These are phyloP conservation scores for Molorchus minor DNA, from an alignment of 2,888 invertebrate species.

Conservation along the genomic window DNA sequence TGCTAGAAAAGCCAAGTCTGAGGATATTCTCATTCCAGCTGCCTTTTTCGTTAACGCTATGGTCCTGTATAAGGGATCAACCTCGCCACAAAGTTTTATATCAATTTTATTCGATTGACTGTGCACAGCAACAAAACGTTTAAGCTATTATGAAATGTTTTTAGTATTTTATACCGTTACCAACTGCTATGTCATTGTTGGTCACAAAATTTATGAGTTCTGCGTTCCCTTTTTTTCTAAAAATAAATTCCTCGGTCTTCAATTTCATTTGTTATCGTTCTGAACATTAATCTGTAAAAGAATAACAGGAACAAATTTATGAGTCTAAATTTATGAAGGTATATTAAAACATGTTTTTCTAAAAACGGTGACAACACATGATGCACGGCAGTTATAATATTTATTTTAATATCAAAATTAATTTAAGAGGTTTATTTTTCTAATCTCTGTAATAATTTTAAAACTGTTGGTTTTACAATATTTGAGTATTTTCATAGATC, in stretches of 20 bases:
- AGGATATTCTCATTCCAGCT: too few species aligned
- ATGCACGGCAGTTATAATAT: slow-evolving; percentile 20
- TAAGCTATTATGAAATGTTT: slow-evolving; percentile 1
- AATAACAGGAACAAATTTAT: slow-evolving; percentile 10
- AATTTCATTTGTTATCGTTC: slow-evolving; percentile 6
- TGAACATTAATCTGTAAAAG: background rate
- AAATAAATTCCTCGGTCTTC: slow-evolving; percentile 2
- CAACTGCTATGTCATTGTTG: background rate
- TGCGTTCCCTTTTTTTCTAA: slow-evolving; percentile 6
- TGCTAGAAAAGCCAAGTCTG: too few species aligned
- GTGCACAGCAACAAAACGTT: background rate
- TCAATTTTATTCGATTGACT: too few species aligned
- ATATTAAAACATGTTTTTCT: slow-evolving; percentile 9
- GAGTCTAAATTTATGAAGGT: slow-evolving; percentile 10
- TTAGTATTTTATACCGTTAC: slow-evolving; percentile 1
- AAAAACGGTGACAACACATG: slow-evolving; percentile 11
- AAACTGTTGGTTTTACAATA: slow-evolving; percentile 8
- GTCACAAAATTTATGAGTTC: slow-evolving; percentile 1
- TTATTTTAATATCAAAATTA: slow-evolving; percentile 15
- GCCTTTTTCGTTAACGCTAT: too few species aligned
- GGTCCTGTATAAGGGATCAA: too few species aligned
- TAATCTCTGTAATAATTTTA: slow-evolving; percentile 8
- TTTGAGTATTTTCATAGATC: slow-evolving; percentile 11
- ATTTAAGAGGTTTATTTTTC: slow-evolving; percentile 18
- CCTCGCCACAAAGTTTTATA: too few species aligned